Base-by-base conservation (phyloP, 2,888 invertebrate genomes). In the Lasioglossum marginatum region DNA sequence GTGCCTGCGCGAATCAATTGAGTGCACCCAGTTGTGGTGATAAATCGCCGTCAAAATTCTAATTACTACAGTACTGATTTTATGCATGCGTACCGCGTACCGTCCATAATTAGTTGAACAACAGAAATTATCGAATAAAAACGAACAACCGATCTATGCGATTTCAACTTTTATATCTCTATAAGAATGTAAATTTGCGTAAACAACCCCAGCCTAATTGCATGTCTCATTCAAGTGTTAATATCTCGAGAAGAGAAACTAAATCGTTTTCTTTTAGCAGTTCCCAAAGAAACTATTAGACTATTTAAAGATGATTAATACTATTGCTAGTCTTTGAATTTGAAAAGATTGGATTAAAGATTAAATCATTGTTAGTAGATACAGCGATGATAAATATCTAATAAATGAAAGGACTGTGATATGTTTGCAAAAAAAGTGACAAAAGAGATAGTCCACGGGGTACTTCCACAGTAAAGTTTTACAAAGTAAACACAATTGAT, bases 381-480 rank as follows among this genome's bases (percentile, higher is more conserved):
- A 14, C 4, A 60, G 0, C 48, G 23, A 52, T 52, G 23, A 60
- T 27, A 60, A 14, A 60, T 63, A 60, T 27, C 14, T 27, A 27
- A 31, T 16, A 27, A 60, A 60, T 27, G 1, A 27, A 27, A 27
- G 27, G 14, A 27, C 4, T 14, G 27, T 60, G 27, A 14, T 27
- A 4, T 14, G 43, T 14, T 16, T 0, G 16, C 16, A 31, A 37
- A 8, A 60, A 45, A 48, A 77, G 40, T 81, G 16, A 68, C 52
- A 84, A 92, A 93, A 92, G 87, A 89, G 91, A 91, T 93, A 93
- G 93, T 93, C 93, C 34, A 52, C 37, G 66, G 78, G 63, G 82
- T 23, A 81, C 93, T 92, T 91, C 93, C 92, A 81, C 93, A 88
- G 93, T 92, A 80, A 52, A 86, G 87, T 90, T 92, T 92, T 91